Base-by-base conservation (phyloP, 2,113 vertebrate species). In the Erythrocercus mccallii region DNA sequence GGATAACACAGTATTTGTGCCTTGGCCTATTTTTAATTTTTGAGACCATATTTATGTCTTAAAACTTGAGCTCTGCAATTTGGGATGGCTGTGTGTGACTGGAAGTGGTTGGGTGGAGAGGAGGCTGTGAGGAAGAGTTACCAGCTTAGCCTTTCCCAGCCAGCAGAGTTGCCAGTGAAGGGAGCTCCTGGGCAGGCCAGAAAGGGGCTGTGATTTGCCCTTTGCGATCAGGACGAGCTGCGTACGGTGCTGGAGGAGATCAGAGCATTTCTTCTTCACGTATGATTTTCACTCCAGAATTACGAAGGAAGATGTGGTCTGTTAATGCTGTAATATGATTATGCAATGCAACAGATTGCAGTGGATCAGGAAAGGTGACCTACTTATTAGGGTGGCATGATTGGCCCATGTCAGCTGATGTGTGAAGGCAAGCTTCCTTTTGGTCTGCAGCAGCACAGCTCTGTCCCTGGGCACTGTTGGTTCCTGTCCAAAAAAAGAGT, bases 331-430 rank as follows among this genome's bases (percentile, higher is more conserved):
- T 84, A 86, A 86, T 53, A 51, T 84, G 91, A 47, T 91, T 96
- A 94, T 1, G n/a, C 91, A 94, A 76, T 60, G 45, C 81, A 89
- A 20, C 89, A 97, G 92, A 84, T 96, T 94, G 96, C 94, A 81
- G 92, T 91, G 91, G 69, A 91, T 95, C 92, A 95, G 93, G 95
- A 96, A 97, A 81, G 81, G 95, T 96, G 94, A 95, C 95, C 95
- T 96, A 95, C 86, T 95, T 94, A 87, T 64, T 91, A 60, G 81
- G 61, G 81, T 96, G 92, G 74, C 77, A 78, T 81, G 88, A 88
- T 71, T 96, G 96, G 96, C 91, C 89, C 57, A 1, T 94, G 96
- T 94, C 92, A 93, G 92, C 82, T 97, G 92, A 92, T 93, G 82
- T 76, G 68, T 90, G 86, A 94, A 78, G 64, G 66, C 72, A 51